Evolutionary conservation across 2,113 vertebrate species (phyloP).

Genomic region (Lanius collurio): DNA sequence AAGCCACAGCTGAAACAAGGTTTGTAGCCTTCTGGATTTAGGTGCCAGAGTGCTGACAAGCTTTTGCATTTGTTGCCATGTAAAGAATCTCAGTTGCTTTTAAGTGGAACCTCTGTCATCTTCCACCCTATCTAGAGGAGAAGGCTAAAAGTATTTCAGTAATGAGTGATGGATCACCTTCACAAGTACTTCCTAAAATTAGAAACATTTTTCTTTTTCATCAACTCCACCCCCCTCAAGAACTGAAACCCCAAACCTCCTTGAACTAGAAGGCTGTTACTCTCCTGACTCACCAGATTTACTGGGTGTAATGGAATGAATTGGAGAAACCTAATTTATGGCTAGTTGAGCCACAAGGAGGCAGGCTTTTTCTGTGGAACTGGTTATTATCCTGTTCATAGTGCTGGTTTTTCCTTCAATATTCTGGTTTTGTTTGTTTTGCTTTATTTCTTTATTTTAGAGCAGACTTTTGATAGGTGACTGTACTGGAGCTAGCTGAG

Average conservation of each 20-base stretch:
- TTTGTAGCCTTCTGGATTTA: background rate
- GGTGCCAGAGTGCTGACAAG: background rate
- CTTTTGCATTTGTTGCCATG: background rate
- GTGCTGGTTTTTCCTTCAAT: background rate
- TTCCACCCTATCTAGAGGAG: background rate
- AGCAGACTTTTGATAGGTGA: background rate
- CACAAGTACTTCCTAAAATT: background rate
- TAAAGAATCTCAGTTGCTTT: background rate
- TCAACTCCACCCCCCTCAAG: rapidly evolving
- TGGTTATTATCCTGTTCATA: background rate
- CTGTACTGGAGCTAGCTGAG: background rate
- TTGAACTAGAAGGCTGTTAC: background rate
- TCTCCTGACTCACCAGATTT: background rate
- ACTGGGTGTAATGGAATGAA: background rate
- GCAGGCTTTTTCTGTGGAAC: constrained; percentile 37
- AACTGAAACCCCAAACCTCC: background rate
- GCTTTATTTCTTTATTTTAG: background rate
- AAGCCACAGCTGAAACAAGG: background rate
- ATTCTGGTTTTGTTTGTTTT: background rate
- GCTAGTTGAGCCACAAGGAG: constrained; percentile 39
- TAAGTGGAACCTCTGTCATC: background rate
- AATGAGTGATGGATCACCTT: background rate
- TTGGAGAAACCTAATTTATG: background rate
- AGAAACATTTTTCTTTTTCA: background rate
- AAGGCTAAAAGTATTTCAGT: background rate